Evolutionary conservation across 2,888 invertebrate species (phyloP).

Genomic region (Saturnia japonica): DNA sequence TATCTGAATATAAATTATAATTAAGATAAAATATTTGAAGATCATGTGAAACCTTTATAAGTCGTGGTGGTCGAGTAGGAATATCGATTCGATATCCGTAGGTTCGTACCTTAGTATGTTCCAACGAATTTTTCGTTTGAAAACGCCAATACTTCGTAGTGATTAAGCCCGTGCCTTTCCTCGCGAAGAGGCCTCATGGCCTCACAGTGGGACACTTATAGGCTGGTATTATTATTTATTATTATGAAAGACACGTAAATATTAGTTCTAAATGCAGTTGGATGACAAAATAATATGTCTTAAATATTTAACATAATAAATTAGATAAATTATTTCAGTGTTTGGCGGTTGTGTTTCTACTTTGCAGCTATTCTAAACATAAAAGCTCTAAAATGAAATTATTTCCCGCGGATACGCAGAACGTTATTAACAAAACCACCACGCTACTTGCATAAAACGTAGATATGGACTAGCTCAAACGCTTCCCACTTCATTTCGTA

Average conservation of each 20-base stretch:
- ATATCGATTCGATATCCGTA: no score
- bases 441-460: constrained; percentile 5
- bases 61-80: no score
- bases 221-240: no score
- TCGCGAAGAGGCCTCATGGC: no score
- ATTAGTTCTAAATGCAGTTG: no score
- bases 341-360: not conserved
- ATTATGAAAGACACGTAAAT: no score
- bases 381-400: not conserved
- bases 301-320: not conserved
- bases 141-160: no score
- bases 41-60: not conserved
- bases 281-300: not conserved
- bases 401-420: not conserved
- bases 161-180: no score
- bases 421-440: not conserved
- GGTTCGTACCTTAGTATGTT: no score
- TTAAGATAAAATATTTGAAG: not conserved
- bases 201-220: no score
- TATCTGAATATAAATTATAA: not conserved
- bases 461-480: constrained; percentile 7
- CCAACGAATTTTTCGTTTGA: no score
- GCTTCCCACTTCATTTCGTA: constrained; percentile 9
- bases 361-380: not conserved
- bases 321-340: not conserved